Percentiles rank a stretch among this genome's conserved stretches.
Conservation (phyloP, 2,888 invertebrate species). For the Melinaea marsaeus region DNA sequence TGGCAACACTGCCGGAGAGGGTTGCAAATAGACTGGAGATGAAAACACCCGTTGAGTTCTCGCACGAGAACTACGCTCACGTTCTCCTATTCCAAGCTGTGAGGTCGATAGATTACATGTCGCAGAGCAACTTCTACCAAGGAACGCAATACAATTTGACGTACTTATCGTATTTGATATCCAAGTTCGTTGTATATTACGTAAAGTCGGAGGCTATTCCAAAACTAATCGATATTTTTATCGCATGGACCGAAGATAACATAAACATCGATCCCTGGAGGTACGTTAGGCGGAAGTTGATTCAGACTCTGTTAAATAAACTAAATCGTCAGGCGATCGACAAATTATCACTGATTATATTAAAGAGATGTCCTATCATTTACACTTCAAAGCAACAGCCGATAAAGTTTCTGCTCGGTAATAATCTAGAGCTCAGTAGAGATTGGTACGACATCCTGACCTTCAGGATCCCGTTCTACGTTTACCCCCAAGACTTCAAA, state of each 20-base stretch:
- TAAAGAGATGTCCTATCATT: conserved; percentile 73
- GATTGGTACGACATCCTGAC: conserved; percentile 83
- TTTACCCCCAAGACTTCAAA: conserved; percentile 78
- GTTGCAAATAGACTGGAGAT: conserved; percentile 82
- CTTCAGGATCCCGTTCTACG: conserved; percentile 57
- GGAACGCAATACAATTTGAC: conserved; percentile 55
- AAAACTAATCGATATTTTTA: conserved; percentile 75
- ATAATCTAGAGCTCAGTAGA: conserved; percentile 66
- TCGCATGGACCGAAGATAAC: conserved; percentile 65
- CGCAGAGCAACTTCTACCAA: conserved; percentile 53
- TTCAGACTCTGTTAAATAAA: conserved; percentile 72
- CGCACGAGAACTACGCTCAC: conserved; percentile 76
- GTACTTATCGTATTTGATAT: conserved; percentile 76
- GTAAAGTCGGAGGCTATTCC: conserved; percentile 67
- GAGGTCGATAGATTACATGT: conserved; percentile 79
- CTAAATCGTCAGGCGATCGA: conserved; percentile 80
- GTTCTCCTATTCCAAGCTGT: conserved; percentile 79
- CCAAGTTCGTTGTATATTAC: conserved; percentile 79
- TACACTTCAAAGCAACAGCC: conserved; percentile 55
- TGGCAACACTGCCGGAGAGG: conserved; percentile 83
- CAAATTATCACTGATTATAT: conserved; percentile 72
- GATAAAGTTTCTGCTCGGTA: conserved; percentile 71
- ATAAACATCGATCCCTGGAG: conserved; percentile 43
- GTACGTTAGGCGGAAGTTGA: conserved; percentile 60
- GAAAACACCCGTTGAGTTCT: conserved; percentile 77